These are phyloP conservation scores for Drosophila athabasca DNA, from an alignment of 1,140 invertebrate genomes.

Conservation along the genomic window DNA sequence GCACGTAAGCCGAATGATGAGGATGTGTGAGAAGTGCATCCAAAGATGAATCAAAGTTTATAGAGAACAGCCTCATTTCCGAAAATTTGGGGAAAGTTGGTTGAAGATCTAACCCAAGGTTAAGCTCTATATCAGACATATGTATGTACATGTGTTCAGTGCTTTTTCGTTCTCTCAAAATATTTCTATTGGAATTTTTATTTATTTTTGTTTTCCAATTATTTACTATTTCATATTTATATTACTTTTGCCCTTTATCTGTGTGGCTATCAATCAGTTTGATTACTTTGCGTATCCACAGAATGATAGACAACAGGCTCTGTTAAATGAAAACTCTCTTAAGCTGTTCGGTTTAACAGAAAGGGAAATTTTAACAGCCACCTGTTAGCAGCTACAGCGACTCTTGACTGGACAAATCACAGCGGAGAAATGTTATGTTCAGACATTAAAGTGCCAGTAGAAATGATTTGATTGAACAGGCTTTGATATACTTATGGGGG, in stretches of 20 bases:
- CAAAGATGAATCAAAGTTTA: not conserved
- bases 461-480: conserved; percentile 64
- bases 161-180: no score
- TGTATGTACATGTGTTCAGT: no score
- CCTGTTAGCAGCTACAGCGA: not conserved
- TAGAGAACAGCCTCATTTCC: not conserved
- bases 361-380: conserved; percentile 63
- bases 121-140: no score
- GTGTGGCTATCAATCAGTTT: conserved; percentile 11
- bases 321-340: conserved; percentile 43
- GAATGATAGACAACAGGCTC: not conserved
- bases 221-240: conserved; percentile 25
- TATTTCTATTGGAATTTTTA: no score
- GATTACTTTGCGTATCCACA: conserved; percentile 12
- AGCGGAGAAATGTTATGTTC: conserved; percentile 16
- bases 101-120: not conserved
- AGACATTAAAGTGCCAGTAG: conserved; percentile 49
- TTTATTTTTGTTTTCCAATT: conserved; percentile 17
- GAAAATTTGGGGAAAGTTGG: not conserved
- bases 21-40: not conserved
- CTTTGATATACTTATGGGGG: conserved; percentile 28
- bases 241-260: conserved; percentile 1
- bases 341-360: conserved; percentile 39
- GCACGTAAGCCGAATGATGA: conserved; percentile 19
- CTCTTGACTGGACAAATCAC: conserved; percentile 3